Evolutionary conservation across 2,113 vertebrate genomes (phyloP).

Genomic region (Nesospiza acunhae): DNA sequence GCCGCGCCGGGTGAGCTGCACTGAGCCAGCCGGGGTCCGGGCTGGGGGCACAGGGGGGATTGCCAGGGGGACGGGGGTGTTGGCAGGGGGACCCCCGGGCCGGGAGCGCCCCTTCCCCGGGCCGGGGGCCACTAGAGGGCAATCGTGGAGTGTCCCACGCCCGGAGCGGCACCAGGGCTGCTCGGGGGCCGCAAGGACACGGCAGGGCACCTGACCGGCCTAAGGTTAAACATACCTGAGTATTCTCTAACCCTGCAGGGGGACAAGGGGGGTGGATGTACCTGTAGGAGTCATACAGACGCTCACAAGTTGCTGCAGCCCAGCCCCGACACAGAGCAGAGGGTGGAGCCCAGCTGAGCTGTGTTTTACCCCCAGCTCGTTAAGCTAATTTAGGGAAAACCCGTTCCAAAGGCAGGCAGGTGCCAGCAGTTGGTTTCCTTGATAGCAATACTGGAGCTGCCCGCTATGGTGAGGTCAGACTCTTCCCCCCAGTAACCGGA

Average conservation of each 20-base stretch:
- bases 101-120: neutral
- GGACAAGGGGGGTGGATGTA: too few relatives aligned
- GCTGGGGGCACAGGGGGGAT: accelerated
- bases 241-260: accelerated
- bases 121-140: slow-evolving; percentile 46
- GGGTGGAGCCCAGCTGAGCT: accelerated
- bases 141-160: slow-evolving; percentile 1
- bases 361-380: neutral
- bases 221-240: accelerated
- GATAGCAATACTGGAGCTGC: neutral
- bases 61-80: neutral
- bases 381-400: neutral
- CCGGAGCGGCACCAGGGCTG: neutral
- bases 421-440: neutral
- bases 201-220: accelerated
- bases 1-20: neutral
- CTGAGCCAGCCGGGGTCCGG: neutral
- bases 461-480: neutral
- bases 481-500: accelerated
- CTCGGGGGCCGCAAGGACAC: neutral
- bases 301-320: accelerated
- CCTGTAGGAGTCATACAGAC: accelerated
- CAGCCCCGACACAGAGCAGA: neutral
- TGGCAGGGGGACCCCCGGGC: neutral
- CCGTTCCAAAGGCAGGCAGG: neutral